Base-by-base conservation (phyloP, 2,113 vertebrate genomes). In the Oryzias javanicus region DNA sequence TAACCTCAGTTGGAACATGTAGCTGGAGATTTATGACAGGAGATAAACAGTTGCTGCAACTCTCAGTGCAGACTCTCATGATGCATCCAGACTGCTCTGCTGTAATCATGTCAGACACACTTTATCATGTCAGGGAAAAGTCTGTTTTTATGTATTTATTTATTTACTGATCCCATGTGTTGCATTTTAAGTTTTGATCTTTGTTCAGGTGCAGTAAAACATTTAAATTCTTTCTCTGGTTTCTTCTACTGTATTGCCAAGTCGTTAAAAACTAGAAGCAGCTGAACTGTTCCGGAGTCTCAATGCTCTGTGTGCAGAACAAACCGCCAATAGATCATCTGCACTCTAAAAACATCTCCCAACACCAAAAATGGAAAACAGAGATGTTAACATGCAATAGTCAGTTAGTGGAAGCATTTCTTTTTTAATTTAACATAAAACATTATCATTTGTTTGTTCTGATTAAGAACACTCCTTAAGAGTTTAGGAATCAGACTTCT, bases 111-210 rank as follows among this genome's bases (percentile, higher is more conserved):
- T 73, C 24, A 46, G 27, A 64, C 64, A 44, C 46, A 47, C 46
- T 29, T 72, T 2, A 62, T 64, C 59, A 42, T 67, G 67, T 85
- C 72, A 74, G 72, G 72, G 74, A 82, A 70, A 65, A 55, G 0
- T 6, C 19, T 55, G 75, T 72, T 69, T 86, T 78, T 74, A 80
- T 83, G 45, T 83, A 70, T 85, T 79, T 84, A 70, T 82, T 5
- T 25, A 35, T 45, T 12, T 24, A 17, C 0, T 25, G 56, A 5
- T 64, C 41, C 5, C 1, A 0, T 42, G 7, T 59, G 19, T 63
- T 70, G 49, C 22, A 16, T 19, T 1, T 14, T 10, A 1, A 27
- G 25, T 27, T 5, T 6, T 27, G 25, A 27, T 6, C 25, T 5
- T 27, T 27, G 25, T 27, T 27, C 25, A 27, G 25, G 6, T 27